Percentiles rank a stretch among this genome's conserved stretches.
These are phyloP conservation scores for Cynoglossus semilaevis DNA, from an alignment of 2,113 vertebrate species.

Conservation along the genomic window DNA sequence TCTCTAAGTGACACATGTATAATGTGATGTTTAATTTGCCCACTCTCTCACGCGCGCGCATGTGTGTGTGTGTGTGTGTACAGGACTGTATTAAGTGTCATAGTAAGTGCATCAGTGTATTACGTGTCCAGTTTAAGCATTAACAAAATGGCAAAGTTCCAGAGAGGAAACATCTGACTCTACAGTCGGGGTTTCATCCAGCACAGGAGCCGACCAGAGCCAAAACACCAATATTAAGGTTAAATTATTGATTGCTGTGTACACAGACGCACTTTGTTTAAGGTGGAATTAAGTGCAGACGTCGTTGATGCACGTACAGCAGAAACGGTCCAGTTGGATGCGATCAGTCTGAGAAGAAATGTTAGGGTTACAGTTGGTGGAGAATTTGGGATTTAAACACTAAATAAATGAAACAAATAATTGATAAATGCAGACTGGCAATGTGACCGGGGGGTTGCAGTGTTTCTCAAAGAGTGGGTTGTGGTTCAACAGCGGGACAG, in stretches of 20 bases:
- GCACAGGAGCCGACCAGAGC: conserved; percentile 10
- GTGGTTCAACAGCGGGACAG: neutral
- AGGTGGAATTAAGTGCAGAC: neutral
- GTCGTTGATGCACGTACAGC: neutral
- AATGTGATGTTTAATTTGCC: neutral
- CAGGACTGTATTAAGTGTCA: neutral
- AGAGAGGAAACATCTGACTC: conserved; percentile 11
- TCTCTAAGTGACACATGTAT: neutral
- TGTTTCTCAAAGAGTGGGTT: neutral
- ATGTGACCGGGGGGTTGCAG: too few relatives aligned
- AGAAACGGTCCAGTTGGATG: neutral
- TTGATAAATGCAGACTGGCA: neutral
- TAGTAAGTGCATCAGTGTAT: conserved; percentile 16
- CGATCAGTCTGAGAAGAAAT: too few relatives aligned
- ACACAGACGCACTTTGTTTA: neutral
- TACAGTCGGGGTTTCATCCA: neutral
- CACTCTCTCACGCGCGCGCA: neutral
- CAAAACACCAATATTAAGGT: conserved; percentile 12
- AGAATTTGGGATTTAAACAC: neutral
- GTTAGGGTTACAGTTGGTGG: too few relatives aligned
- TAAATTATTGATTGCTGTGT: conserved; percentile 26
- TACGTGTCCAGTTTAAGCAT: conserved; percentile 17
- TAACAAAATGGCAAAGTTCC: conserved; percentile 43
- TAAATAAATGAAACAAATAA: neutral
- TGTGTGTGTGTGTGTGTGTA: neutral